Base-by-base conservation (phyloP, 2,888 invertebrate species). In the Acleris literana region DNA sequence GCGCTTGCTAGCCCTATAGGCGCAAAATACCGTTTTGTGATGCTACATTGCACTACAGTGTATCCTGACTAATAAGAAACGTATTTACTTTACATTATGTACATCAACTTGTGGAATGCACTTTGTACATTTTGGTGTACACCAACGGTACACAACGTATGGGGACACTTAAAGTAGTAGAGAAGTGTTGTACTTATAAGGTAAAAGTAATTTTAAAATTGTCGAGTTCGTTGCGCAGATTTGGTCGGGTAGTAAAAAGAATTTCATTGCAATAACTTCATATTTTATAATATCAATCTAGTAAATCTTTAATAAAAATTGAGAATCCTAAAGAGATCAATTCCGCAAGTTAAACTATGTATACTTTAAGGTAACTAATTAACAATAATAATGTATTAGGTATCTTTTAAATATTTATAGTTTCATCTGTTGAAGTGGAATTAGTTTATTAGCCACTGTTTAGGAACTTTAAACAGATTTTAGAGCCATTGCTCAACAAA, bases 101-200 rank as follows among this genome's bases (percentile, higher is more conserved):
- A 82, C 80, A 82, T 68, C 72, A 72, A 78, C 68, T 73, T 73
- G 74, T 84, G 85, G 85, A 84, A 84, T 84, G 85, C 76, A 70
- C 55, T 68, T 69, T 68, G 69, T 62, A 68, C 64, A 53, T 54
- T 59, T 52, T 59, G 16, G 33, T 58, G 3, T 52, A 39, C 20
- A 61, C 63, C 29, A 60, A 51, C n/a, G 33, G 60, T 53, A 69
- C 53, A 43, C 53, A 56, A 49, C 53, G 33, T 64, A 43, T 33
- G 57, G 48, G 4, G 39, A 56, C 43, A 56, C 39, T 18, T 17
- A 17, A 48, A 39, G 52, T 53, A 5, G 46, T 61, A 60, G 33
- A 53, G 52, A 58, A 76, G 72, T 56, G 68, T 22, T 69, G 72
- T 77, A 77, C 71, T 71, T 71, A 70, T 68, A 49, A 55, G 39